A percentile compares a stretch with the other conserved stretches of the same genome.
These are phyloP conservation scores for Neodiprion lecontei DNA, from an alignment of 1,140 invertebrate genomes.

Conservation along the genomic window DNA sequence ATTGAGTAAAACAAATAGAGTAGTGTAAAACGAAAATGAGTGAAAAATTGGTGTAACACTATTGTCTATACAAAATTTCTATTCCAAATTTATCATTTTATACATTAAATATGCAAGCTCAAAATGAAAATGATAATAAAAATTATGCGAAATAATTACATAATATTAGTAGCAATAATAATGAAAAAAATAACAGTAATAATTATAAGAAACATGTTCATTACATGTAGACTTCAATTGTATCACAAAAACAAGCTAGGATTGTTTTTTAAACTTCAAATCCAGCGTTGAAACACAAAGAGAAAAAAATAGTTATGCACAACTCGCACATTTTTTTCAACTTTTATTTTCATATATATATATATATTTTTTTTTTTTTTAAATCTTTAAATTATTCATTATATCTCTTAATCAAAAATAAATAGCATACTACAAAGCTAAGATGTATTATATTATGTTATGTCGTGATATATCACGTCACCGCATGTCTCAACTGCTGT, in stretches of 20 bases:
- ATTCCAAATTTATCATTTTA: too few relatives aligned
- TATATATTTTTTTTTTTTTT: neutral
- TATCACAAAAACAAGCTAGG: constrained; percentile 3
- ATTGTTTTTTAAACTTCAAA: neutral
- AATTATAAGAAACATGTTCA: neutral
- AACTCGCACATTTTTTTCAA: neutral
- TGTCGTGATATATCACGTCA: too few relatives aligned
- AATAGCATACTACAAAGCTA: constrained; percentile 2
- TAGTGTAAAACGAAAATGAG: too few relatives aligned
- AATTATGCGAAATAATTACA: neutral
- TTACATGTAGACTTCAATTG: neutral
- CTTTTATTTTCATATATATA: neutral
- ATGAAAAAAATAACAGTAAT: neutral
- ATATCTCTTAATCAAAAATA: neutral
- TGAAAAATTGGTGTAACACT: too few relatives aligned
- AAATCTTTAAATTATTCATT: neutral
- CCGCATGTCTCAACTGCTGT: too few relatives aligned
- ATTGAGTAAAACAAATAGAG: too few relatives aligned
- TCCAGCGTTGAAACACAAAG: neutral
- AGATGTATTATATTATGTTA: neutral
- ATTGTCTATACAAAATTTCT: too few relatives aligned
- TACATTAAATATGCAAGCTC: too few relatives aligned
- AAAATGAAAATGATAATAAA: neutral
- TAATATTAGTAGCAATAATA: neutral
- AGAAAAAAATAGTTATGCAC: neutral